Evolutionary conservation across 1,140 invertebrate genomes (phyloP).

Genomic region (Drosophila ogumai): DNA sequence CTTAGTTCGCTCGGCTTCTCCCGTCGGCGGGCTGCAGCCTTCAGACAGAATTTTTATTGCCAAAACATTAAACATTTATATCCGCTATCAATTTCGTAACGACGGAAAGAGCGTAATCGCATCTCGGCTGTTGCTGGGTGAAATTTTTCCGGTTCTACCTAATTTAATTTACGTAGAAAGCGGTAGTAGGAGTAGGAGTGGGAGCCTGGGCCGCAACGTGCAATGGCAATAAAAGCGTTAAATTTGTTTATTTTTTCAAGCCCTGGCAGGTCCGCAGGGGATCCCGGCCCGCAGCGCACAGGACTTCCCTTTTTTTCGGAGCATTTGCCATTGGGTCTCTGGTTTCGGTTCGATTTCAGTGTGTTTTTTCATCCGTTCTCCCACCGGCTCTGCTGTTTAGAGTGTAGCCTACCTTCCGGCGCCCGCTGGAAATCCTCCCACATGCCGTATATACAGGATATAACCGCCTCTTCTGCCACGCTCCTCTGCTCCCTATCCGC

Average conservation of each 20-base stretch:
- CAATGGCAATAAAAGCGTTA: constrained; percentile 80
- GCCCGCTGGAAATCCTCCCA: constrained; percentile 49
- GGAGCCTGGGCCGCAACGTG: constrained; percentile 56
- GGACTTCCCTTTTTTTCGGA: constrained; percentile 2
- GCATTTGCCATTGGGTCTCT: constrained; percentile 8
- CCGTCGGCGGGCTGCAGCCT: constrained; percentile 27
- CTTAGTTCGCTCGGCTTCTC: constrained; percentile 5
- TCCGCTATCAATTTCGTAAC: constrained; percentile 80
- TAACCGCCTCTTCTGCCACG: neutral
- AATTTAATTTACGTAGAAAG: constrained; percentile 81
- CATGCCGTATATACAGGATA: constrained; percentile 12
- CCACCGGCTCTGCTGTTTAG: constrained; percentile 39
- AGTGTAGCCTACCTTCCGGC: constrained; percentile 66
- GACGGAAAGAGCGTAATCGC: constrained; percentile 73
- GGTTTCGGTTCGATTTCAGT: constrained; percentile 61
- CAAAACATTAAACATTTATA: constrained; percentile 84
- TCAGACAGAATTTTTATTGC: constrained; percentile 75
- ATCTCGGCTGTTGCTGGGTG: constrained; percentile 51
- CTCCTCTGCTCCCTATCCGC: constrained; percentile 1
- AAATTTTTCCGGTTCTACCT: constrained; percentile 76
- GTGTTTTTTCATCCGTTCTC: constrained; percentile 28
- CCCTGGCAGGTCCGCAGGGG: constrained; percentile 30
- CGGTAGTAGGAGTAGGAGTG: constrained; percentile 4
- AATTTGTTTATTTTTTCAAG: constrained; percentile 81
- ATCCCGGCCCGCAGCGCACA: constrained; percentile 8